Evolutionary conservation across 2,113 vertebrate genomes (phyloP), one percentile per base, ranked within the genome.

Genomic region (Proterorhinus semilunaris): DNA sequence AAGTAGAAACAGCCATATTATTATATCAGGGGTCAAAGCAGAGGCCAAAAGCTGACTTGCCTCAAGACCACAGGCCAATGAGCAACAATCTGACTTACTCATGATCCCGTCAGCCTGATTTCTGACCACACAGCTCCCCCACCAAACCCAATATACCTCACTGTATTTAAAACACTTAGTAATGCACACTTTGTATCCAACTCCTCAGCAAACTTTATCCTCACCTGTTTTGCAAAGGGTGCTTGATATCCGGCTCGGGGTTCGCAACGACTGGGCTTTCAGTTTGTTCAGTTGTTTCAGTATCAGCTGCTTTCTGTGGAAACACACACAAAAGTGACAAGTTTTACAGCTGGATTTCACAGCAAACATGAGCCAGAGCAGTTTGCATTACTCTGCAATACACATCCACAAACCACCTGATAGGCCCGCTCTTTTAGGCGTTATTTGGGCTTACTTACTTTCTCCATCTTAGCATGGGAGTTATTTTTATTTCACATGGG

Each of bases 181-280:
- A 2, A 42, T 13, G 11, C 58, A n/a, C 3, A n/a, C 13, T n/a
- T 16, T 15, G 10, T 10, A 21, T 21, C 16, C 1, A 54, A 50
- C 9, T 21, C 54, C 44, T 16, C 6, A 13, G 2, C 15, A 9
- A 10, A 42, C 57, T 73, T 42, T 8, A 62, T 54, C 66, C 80
- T 82, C 87, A 94, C 93, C 77, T 92, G 91, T 94, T 92, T 88
- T 94, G 93, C 88, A 94, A 86, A 62, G 93, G 93, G 74, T 93
- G 93, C 78, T 94, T 94, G 78, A 94, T 79, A 71, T 93, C 93
- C 77, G 90, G 82, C 81, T 94, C 93, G 62, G 91, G 84, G 81
- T 83, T 91, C 0, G 78, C 82, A 74, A 89, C 80, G 54, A 83
- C 82, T 76, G 72, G 81, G 69, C 47, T 68, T 0, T 93, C 93